phyloP scores from a whole-genome alignment of 1,140 invertebrate genomes.

The Drosophila pachea region DNA sequence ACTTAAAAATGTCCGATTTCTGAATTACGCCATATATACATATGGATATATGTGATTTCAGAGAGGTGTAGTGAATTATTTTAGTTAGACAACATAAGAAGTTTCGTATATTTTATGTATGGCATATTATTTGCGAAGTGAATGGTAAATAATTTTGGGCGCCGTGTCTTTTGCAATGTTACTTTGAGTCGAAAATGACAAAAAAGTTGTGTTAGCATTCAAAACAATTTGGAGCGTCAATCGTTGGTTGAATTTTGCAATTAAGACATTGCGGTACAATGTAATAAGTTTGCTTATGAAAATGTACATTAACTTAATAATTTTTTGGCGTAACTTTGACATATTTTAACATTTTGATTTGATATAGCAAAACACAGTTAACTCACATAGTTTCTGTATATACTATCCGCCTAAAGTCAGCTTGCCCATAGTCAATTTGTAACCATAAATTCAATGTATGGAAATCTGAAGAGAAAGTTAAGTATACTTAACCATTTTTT shows the following conservation, averaged over 20 bases:
- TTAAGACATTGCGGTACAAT: constrained; percentile 54
- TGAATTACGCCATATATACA: too few species aligned
- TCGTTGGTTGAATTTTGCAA: constrained; percentile 39
- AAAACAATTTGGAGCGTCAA: constrained; percentile 39
- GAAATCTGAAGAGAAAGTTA: too few species aligned
- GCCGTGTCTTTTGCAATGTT: constrained; percentile 28
- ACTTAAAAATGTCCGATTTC: too few species aligned
- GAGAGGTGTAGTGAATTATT: background rate
- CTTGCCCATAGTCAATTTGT: too few species aligned
- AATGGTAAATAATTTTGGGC: constrained; percentile 34
- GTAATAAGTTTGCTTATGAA: constrained; percentile 60
- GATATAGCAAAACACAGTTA: too few species aligned
- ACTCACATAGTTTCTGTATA: background rate
- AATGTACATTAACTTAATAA: constrained; percentile 51
- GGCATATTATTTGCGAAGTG: constrained; percentile 41
- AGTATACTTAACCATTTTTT: too few species aligned
- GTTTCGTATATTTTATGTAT: constrained; percentile 39
- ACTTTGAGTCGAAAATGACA: constrained; percentile 35
- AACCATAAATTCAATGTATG: too few species aligned
- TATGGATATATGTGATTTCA: too few species aligned
- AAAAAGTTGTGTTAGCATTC: constrained; percentile 51
- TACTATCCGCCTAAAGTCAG: background rate
- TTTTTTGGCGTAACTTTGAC: constrained; percentile 41
- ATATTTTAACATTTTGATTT: constrained; percentile 12
- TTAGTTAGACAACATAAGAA: constrained; percentile 21